Base-by-base conservation (phyloP, 2,113 vertebrate genomes). In the Puffinus mauretanicus region DNA sequence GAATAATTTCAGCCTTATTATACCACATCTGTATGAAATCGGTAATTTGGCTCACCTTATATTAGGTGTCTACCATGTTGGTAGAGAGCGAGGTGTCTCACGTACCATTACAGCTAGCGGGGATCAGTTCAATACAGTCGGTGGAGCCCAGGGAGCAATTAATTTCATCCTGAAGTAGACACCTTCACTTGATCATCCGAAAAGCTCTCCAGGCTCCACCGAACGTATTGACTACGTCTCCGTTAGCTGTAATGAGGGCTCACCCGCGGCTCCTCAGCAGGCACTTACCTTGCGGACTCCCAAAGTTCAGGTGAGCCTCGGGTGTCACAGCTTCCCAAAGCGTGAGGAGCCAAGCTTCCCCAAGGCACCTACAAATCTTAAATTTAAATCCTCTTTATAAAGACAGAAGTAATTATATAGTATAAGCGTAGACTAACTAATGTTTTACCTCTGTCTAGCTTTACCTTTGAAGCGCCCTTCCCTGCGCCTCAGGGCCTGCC, bases 171-270 rank as follows among this genome's bases (percentile, higher is more conserved):
- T 19, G 7, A n/a, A 75, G 52, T 2, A 38, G 38, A 46, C 13
- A 29, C 34, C 27, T 78, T 22, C 51, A 14, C 27, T 4, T 10
- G 58, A 29, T 19, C 10, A 2, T 7, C 18, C 2, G 6, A 15
- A 14, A 42, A 67, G 24, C 61, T 40, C 57, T 42, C 29, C 49
- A 11, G 42, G 1, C 76, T 8, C 52, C 0, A 4, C n/a, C 9
- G 22, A 6, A 8, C 1, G 1, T 11, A 9, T 1, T 34, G 47
- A 3, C 69, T 49, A 7, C 0, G 1, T 7, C 66, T 19, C 58
- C 7, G 0, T 18, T 26, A 51, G 36, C 65, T 19, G 13, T 7
- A 51, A 42, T 5, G 24, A 11, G 16, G 22, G 16, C 25, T 22
- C 1, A 25, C 21, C 22, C 54, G 5, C 5, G 1, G 47, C 29